A percentile compares a stretch with the other conserved stretches of the same genome.
Conservation (phyloP, 37 sponge, comb jelly and placozoan species). For the Diacarnus erythraeanus region DNA sequence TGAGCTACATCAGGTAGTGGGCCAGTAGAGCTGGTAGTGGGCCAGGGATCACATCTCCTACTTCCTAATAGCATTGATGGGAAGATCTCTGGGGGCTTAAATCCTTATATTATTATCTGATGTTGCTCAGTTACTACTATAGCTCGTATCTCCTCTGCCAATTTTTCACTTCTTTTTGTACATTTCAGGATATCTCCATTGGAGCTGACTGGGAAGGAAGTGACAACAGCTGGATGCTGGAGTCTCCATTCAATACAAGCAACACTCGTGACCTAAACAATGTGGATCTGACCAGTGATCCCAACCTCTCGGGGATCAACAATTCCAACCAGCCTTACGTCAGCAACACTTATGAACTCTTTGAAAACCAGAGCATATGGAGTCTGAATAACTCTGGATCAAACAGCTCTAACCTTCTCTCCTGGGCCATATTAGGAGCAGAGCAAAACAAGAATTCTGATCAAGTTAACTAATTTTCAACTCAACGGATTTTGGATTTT, state of each 20-base stretch:
- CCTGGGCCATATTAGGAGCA: constrained; percentile 22
- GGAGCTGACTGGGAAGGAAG: too few species aligned
- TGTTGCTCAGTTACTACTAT: too few species aligned
- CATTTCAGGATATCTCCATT: too few species aligned
- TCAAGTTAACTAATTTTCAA: too few species aligned
- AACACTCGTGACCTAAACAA: background rate
- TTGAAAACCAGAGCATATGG: constrained; percentile 47
- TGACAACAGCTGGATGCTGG: constrained; percentile 5
- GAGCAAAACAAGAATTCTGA: constrained; percentile 18
- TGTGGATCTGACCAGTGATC: background rate
- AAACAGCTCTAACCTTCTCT: constrained; percentile 18
- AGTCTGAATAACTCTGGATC: constrained; percentile 12
- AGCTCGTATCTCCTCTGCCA: too few species aligned
- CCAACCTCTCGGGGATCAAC: background rate
- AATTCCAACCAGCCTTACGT: constrained; percentile 5
- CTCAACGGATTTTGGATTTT: constrained; percentile 27
- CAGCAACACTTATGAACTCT: constrained; percentile 51
- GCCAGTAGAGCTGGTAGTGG: too few species aligned
- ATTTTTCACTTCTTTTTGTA: too few species aligned
- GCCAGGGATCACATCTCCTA: background rate
- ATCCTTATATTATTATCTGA: too few species aligned
- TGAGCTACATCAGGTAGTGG: too few species aligned
- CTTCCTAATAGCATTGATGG: too few species aligned
- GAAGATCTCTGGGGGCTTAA: too few species aligned
- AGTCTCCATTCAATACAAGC: constrained; percentile 19